Base-by-base conservation (phyloP, 2,888 invertebrate species). In the Cataglyphis livida region DNA sequence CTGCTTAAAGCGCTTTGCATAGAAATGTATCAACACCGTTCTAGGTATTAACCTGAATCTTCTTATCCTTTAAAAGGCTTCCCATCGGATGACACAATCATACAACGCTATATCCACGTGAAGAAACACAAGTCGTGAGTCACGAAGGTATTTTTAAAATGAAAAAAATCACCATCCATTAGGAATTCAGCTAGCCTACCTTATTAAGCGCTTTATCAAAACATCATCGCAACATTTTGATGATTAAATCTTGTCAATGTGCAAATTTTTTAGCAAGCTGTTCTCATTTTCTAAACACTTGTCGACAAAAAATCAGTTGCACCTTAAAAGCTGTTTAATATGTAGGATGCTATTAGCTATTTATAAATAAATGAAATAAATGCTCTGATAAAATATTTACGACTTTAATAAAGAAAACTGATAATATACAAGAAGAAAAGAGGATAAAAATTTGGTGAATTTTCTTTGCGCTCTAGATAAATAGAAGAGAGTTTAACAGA, bases 1-100 rank as follows among this genome's bases (percentile, higher is more conserved):
- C 85, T 84, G 79, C 76, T 87, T 84, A 87, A 89, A 87, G 81
- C 73, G 84, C 90, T 92, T 91, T 88, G 90, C 92, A 89, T 92
- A 90, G 88, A 90, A 92, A 90, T 88, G 90, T 90, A 89, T 89
- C 86, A 86, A 88, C 81, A 68, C 81, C 83, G 54, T 65, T 78
- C 64, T 65, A 73, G 61, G 85, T 86, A 89, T 89, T 90, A 90
- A 85, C 61, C 44, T 35, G 65, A 84, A 71, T 51, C 48, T 66
- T 51, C 65, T 68, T 61, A 54, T 44, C 66, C 61, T 32, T 79
- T 74, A 64, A 83, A 84, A 89, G 78, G 57, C 44, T 81, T 61
- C 51, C 78, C 61, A 57, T 78, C 75, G 78, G 79, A 82, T 82
- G 71, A 81, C 68, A 57, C 51, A 71, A 59, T 38, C 32, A 41